Conservation (phyloP, 1,140 invertebrate species). For the Micrasema minimum region DNA sequence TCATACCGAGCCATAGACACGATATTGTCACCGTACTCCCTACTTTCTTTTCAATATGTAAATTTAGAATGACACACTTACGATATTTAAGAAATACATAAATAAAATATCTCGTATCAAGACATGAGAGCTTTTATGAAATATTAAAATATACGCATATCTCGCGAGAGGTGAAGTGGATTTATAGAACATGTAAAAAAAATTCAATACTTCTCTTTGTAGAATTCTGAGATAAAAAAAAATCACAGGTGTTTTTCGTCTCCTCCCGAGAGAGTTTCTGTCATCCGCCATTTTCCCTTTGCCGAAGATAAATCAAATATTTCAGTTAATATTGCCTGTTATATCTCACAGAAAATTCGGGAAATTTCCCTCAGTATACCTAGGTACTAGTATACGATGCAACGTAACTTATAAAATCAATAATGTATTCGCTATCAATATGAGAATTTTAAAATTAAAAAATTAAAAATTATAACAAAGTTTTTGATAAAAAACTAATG, state of each 20-base stretch:
- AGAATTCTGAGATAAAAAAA: neutral
- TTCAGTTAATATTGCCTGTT: slow-evolving; percentile 31
- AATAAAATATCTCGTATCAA: slow-evolving; percentile 1
- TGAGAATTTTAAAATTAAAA: too few species aligned
- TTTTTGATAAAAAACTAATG: too few species aligned
- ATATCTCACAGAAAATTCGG: slow-evolving; percentile 7
- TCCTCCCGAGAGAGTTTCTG: slow-evolving; percentile 6
- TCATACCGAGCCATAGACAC: too few species aligned
- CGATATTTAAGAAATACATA: too few species aligned
- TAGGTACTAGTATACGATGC: too few species aligned
- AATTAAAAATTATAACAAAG: too few species aligned
- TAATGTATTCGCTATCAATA: too few species aligned
- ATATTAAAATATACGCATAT: slow-evolving; percentile 18
- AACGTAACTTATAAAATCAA: too few species aligned
- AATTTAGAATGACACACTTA: too few species aligned
- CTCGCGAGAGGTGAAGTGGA: neutral
- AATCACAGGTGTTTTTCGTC: slow-evolving; percentile 32
- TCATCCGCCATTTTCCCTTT: neutral
- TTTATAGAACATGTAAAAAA: slow-evolving; percentile 1
- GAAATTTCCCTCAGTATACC: too few species aligned
- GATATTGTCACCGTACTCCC: too few species aligned
- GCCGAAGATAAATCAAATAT: slow-evolving; percentile 33
- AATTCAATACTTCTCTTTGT: slow-evolving; percentile 19
- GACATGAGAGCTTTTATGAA: neutral
- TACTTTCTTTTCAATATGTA: too few species aligned